Percentiles rank a stretch among this genome's conserved stretches.
These are phyloP conservation scores for Tangara arthus DNA, from an alignment of 2,797 vertebrate genomes.

Conservation along the genomic window DNA sequence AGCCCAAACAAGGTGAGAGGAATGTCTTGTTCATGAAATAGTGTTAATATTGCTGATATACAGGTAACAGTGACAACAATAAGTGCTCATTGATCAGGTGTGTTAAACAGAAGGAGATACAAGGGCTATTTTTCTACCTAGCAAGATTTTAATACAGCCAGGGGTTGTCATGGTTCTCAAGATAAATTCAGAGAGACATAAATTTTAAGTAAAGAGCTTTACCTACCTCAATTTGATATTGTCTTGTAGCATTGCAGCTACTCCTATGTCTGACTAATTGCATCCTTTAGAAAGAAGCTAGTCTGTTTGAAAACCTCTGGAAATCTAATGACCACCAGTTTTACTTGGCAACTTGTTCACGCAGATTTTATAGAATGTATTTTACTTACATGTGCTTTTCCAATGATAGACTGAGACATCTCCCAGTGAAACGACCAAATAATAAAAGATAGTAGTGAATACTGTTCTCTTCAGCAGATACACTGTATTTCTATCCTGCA, in stretches of 20 bases:
- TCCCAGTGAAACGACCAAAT: not conserved
- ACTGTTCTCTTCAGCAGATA: not conserved
- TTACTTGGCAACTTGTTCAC: not conserved
- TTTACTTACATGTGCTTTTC: not conserved
- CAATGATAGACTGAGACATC: not conserved
- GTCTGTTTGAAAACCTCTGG: not conserved
- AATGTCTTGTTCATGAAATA: not conserved
- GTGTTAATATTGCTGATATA: not conserved
- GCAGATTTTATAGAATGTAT: not conserved
- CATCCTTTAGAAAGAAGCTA: not conserved
- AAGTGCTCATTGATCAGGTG: not conserved
- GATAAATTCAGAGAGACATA: not conserved
- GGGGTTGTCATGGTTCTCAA: not conserved
- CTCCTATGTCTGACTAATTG: not conserved
- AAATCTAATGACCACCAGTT: not conserved
- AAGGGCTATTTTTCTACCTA: not conserved
- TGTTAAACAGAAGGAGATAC: not conserved
- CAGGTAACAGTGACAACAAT: not conserved
- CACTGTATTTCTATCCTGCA: not conserved
- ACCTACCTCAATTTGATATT: not conserved
- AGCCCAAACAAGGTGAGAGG: not conserved
- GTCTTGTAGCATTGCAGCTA: not conserved
- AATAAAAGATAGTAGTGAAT: not conserved
- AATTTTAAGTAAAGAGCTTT: not conserved
- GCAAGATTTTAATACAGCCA: not conserved